Base-by-base conservation (phyloP, 2,888 invertebrate genomes). In the Melangyna quadrimaculata region DNA sequence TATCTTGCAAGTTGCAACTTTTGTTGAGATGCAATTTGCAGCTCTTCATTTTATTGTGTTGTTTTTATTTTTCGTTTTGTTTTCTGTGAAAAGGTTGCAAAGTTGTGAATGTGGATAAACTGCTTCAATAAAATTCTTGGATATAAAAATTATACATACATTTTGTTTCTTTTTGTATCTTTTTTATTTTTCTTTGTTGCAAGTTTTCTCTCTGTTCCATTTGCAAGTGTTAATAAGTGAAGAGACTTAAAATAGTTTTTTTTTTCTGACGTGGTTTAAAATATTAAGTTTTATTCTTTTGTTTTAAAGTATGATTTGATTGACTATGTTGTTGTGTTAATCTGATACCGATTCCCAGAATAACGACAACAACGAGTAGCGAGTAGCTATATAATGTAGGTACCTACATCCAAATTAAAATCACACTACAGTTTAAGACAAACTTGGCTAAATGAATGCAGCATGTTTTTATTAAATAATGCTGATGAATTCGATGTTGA, bases 1-100 rank as follows among this genome's bases (percentile, higher is more conserved):
- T 67, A 29, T 67, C 48, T 43, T 32, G 48, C 17, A 72, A 72
- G 48, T 37, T 59, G 59, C 59, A 59, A 32, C 32, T 55, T 48
- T 75, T 65, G 59, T 75, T 57, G 27, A 45, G 59, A 59, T 72
- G 61, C 72, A 59, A 72, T 57, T 72, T 61, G 35, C 61, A 72
- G 61, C 59, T 32, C 14, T 72, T 59, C 35, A 7, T 67, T 51
- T 67, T 67, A 35, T 67, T 35, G 35, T 67, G 35, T 67, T 51
- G 22, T 35, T 65, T 32, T 48, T 65, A 9, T 48, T 22, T 61
- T 67, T 24, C n/a, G 35, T n/a, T 51, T 3, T n/a, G n/a, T 29
- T 43, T 3, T 17, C 19, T 32, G 1, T 2, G 35, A 51, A 51
- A 67, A 67, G 35, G 35, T 67, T 67, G 48, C 48, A 67, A 67